Percentiles rank a stretch among this genome's conserved stretches.
Evolutionary conservation across 2,797 vertebrate genomes (phyloP).

Genomic region (Cynodonichthys magdalenae): DNA sequence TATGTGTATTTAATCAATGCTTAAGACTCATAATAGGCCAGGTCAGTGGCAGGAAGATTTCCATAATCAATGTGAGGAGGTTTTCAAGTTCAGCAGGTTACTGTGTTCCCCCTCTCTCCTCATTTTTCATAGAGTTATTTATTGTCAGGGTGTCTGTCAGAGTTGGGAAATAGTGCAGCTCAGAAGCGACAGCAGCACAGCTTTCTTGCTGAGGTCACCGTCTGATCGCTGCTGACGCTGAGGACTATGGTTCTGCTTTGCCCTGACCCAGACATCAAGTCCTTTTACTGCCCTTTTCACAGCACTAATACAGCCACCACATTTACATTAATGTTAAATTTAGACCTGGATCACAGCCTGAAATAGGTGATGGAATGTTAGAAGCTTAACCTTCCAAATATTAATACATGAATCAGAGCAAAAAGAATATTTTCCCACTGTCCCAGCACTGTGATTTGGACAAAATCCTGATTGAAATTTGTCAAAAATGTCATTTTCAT

Average conservation of each 20-base stretch:
- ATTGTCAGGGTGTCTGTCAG: conserved; percentile 63
- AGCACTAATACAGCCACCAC: neutral
- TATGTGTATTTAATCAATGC: conserved; percentile 77
- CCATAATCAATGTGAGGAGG: conserved; percentile 76
- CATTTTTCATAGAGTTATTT: conserved; percentile 73
- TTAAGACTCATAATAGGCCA: conserved; percentile 71
- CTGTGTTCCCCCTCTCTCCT: conserved; percentile 50
- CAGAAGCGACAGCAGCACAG: neutral
- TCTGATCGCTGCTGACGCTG: conserved; percentile 11
- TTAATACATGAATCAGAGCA: too few species aligned
- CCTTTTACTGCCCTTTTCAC: conserved; percentile 8
- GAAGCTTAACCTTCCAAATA: too few species aligned
- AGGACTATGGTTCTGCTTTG: conserved; percentile 15
- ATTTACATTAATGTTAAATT: conserved; percentile 9
- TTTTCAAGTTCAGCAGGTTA: conserved; percentile 76
- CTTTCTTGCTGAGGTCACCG: conserved; percentile 22
- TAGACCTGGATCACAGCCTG: neutral
- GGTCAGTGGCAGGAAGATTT: conserved; percentile 60
- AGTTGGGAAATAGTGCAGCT: conserved; percentile 28
- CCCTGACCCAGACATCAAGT: conserved; percentile 24
- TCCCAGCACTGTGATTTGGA: too few species aligned
- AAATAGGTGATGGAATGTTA: too few species aligned
- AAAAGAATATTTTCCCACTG: too few species aligned
- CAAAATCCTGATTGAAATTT: too few species aligned
- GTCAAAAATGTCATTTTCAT: too few species aligned